Conservation (phyloP, 1,140 invertebrate genomes). For the Cecropterus lyciades region DNA sequence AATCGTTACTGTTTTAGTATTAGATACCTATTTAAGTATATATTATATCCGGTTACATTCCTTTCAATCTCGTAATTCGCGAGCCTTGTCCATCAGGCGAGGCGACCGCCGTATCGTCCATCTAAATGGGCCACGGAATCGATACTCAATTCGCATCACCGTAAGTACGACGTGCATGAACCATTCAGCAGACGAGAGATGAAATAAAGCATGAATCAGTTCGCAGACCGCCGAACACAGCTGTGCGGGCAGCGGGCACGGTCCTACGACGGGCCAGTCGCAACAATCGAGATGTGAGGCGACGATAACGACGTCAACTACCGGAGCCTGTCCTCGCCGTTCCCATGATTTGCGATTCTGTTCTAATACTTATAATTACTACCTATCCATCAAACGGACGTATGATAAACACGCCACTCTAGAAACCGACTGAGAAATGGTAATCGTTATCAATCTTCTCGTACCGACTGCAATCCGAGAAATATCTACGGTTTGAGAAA, state of each 20-base stretch:
- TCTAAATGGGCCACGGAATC: constrained; percentile 74
- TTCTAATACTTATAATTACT: constrained; percentile 79
- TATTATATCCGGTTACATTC: constrained; percentile 42
- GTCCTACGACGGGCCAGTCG: constrained; percentile 38
- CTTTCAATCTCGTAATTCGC: constrained; percentile 54
- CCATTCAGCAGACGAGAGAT: constrained; percentile 65
- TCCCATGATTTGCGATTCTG: constrained; percentile 77
- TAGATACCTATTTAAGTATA: neutral
- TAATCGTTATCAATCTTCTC: constrained; percentile 57
- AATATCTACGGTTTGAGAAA: constrained; percentile 62
- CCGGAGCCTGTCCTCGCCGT: constrained; percentile 65
- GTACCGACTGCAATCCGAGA: constrained; percentile 40
- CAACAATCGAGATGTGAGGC: constrained; percentile 74
- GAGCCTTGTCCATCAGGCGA: constrained; percentile 59
- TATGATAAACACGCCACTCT: constrained; percentile 64
- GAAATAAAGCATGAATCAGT: constrained; percentile 74
- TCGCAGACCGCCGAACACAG: constrained; percentile 47
- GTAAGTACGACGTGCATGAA: constrained; percentile 63
- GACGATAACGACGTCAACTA: constrained; percentile 72
- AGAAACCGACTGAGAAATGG: constrained; percentile 55
- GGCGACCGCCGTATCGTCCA: constrained; percentile 61
- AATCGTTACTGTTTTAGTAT: neutral
- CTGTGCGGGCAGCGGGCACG: constrained; percentile 47
- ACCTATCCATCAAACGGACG: constrained; percentile 74
- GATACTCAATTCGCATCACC: constrained; percentile 62